Base-by-base conservation (phyloP, 37 sponge, comb jelly and placozoan species). In the Hexactinellida sp. region DNA sequence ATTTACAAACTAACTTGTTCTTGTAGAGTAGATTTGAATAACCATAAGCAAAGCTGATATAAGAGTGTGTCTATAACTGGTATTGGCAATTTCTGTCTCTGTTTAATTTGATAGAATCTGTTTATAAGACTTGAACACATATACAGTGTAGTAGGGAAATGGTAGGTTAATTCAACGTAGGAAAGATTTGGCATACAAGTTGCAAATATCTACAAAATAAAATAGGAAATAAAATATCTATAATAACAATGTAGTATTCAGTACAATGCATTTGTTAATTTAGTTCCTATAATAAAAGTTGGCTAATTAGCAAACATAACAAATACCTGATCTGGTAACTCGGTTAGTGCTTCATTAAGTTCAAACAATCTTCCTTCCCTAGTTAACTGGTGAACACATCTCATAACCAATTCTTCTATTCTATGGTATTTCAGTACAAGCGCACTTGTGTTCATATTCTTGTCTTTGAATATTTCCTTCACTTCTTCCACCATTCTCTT, bases 401-500 rank as follows among this genome's bases (percentile, higher is more conserved):
- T 63, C 76, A 63, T 63, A 3, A 63, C 76, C 34, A 63, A 28
- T 23, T 63, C 76, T n/a, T 63, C 76, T n/a, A 63, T n/a, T 63
- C 76, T 63, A n/a, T 63, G 30, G 5, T 10, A 10, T 28, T 63
- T 63, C 34, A 63, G 34, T n/a, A 63, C 76, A 3, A 63, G 76
- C 3, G 76, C 76, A 63, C 76, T 63, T 23, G 30, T 63, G 76
- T 63, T 63, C 34, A 63, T 32, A 23, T 63, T 63, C 34, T 63
- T 63, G 34, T 63, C 76, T 63, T n/a, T 63, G 76, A 63, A 63
- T 63, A 63, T 63, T n/a, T 63, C 76, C 34, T n/a, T 63, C 25
- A 63, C 76, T n/a, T 63, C 76, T 23, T 63, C 76, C 30, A 10
- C 76, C 76, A 63, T 63, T n/a, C 76, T 10, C 76, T 63, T 63